Evolutionary conservation across 64 coral and sea anemone genomes (phyloP), one percentile per base, ranked within the genome.

Genomic region (Pachyseris speciosa): DNA sequence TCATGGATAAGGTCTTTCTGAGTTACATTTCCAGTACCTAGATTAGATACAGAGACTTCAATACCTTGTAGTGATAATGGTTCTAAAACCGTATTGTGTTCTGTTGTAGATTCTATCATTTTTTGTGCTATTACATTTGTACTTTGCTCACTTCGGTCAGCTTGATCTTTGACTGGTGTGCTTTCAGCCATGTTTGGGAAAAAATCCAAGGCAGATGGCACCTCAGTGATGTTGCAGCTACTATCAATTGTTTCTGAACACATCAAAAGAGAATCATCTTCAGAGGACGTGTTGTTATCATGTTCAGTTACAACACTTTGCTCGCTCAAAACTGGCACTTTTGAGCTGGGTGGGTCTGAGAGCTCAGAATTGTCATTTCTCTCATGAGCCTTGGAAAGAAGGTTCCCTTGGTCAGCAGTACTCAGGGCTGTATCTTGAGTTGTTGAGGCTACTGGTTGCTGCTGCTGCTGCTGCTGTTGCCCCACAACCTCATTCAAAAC

Each of bases 161-260:
- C n/a, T n/a, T 26, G 68, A 30, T 38, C 36, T 5, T 65, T 69
- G 15, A 60, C 15, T 17, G 60, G 41, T 30, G 69, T 53, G 58
- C 61, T 67, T 66, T 61, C 17, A 47, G 52, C 65, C 33, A 88
- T 55, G 31, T 33, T 39, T 42, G 83, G 37, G 28, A 95, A 67
- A 37, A 60, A 69, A 33, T 76, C 72, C 53, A 71, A 43, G 3
- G 73, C 27, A 2, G 83, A 57, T 16, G 88, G 84, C 7, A 30
- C 68, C 25, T 92, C 94, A 4, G 70, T 67, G 17, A 84, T 55
- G 27, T 74, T 84, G 29, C 89, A 78, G 8, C 84, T 69, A 24
- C 69, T 83, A 67, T 96, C 94, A 27, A 96, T 86, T 81, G 84
- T 96, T 86, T 96, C 94, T 58, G 94, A 96, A 27, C 94, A 96